Conservation (phyloP, 2,113 vertebrate species). For the Corythaeola cristata region DNA sequence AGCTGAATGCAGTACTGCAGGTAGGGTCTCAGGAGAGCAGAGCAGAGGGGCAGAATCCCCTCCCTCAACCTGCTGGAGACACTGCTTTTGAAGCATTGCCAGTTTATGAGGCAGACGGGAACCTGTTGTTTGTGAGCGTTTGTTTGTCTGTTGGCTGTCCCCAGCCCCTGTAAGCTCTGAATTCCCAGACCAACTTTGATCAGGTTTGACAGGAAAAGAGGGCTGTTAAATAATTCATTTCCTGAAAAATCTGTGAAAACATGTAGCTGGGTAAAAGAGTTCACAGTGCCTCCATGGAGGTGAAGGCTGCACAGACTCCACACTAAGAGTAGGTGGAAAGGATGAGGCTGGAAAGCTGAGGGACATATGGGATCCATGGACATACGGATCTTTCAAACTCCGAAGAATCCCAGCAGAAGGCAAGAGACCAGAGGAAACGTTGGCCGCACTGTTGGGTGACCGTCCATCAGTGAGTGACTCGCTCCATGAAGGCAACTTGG, state of each 20-base stretch:
- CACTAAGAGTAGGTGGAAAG: neutral
- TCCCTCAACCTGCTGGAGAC: too few relatives aligned
- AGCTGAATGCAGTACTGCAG: too few relatives aligned
- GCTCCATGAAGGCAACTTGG: neutral
- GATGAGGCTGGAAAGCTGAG: neutral
- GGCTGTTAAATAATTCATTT: neutral
- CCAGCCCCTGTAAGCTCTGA: neutral
- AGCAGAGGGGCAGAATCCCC: too few relatives aligned
- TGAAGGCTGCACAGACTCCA: neutral
- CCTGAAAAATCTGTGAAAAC: neutral
- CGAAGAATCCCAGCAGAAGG: neutral
- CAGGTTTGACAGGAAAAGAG: neutral
- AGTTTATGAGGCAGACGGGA: neutral
- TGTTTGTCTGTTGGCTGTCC: neutral
- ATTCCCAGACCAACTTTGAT: neutral
- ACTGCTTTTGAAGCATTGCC: too few relatives aligned
- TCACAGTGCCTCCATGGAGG: neutral
- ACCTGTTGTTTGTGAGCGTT: neutral
- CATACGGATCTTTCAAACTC: neutral
- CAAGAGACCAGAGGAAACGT: neutral
- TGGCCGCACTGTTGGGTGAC: too few relatives aligned
- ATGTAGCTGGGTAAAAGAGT: neutral
- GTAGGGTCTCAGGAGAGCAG: too few relatives aligned
- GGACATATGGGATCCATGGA: fast-evolving
- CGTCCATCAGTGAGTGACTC: neutral